phyloP scores from a whole-genome alignment of 2,888 invertebrate genomes.

The Pyrocoelia pectoralis region DNA sequence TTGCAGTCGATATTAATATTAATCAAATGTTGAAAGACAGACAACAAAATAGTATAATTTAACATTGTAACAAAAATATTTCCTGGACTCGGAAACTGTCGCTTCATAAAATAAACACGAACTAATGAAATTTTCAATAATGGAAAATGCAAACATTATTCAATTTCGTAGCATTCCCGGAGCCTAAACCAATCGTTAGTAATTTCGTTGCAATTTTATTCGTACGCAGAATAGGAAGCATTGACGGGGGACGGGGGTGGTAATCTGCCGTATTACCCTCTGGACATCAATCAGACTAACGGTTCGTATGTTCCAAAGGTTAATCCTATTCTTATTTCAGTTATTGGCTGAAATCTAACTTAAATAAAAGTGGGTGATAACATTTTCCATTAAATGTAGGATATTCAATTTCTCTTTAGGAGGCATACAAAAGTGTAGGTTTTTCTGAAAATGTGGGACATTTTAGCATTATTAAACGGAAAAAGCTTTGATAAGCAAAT shows the following conservation, averaged over 20 bases:
- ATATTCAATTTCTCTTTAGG: too few species aligned
- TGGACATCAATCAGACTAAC: constrained; percentile 51
- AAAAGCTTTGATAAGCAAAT: too few species aligned
- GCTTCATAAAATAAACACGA: constrained; percentile 3
- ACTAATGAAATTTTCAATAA: constrained; percentile 12
- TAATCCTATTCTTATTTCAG: constrained; percentile 35
- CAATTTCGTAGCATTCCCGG: constrained; percentile 36
- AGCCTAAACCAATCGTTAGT: constrained; percentile 41
- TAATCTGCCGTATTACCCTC: constrained; percentile 49
- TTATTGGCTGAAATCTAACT: constrained; percentile 25
- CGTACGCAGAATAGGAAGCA: constrained; percentile 34
- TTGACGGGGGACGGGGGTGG: constrained; percentile 42
- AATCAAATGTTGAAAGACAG: too few species aligned
- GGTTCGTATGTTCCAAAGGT: constrained; percentile 51
- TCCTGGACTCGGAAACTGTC: too few species aligned
- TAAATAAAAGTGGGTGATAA: neutral
- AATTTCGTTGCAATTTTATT: constrained; percentile 42
- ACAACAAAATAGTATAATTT: too few species aligned
- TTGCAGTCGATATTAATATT: too few species aligned
- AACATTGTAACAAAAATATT: too few species aligned
- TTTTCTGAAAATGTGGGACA: too few species aligned
- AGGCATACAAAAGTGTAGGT: too few species aligned
- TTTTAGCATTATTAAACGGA: too few species aligned
- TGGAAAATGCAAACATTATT: constrained; percentile 35
- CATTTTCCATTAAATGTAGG: neutral